A percentile compares a stretch with the other conserved stretches of the same genome.
Evolutionary conservation across 2,797 vertebrate species (phyloP).

Genomic region (Hypotaenidia okinawae): DNA sequence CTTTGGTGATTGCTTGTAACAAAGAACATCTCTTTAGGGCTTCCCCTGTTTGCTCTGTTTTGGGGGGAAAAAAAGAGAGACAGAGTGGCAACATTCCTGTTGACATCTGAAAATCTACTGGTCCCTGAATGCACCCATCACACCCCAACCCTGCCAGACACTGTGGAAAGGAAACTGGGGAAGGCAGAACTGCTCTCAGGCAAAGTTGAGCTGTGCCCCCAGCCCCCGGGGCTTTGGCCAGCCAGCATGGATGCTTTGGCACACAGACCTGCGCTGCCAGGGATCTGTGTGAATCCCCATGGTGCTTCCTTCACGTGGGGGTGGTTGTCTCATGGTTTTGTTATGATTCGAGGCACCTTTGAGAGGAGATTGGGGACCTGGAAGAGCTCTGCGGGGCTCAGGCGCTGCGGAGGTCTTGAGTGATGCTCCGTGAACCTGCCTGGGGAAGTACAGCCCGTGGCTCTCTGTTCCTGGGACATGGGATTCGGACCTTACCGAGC

Average conservation of each 20-base stretch:
- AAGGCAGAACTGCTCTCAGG: not conserved
- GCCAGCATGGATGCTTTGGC: not conserved
- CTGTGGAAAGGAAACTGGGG: not conserved
- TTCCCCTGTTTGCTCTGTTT: not conserved
- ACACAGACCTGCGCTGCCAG: accelerated
- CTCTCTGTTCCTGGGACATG: accelerated
- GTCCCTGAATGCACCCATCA: not conserved
- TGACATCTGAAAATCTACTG: not conserved
- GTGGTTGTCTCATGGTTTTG: not conserved
- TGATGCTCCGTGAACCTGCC: accelerated
- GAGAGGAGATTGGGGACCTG: not conserved
- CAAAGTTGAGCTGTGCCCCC: not conserved
- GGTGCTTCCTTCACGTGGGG: accelerated
- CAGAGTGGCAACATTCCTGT: not conserved
- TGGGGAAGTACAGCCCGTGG: not conserved
- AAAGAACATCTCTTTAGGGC: not conserved
- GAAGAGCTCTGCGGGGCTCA: not conserved
- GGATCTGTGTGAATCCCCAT: not conserved
- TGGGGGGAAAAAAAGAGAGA: not conserved
- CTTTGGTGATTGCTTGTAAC: not conserved
- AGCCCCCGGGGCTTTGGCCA: accelerated
- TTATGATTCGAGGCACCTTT: not conserved
- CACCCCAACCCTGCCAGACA: not conserved
- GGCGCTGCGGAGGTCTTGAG: accelerated
- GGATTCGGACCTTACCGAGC: accelerated